Percentiles rank a stretch among this genome's conserved stretches.
Evolutionary conservation across 2,888 invertebrate genomes (phyloP).

Genomic region (Folsomia candida): DNA sequence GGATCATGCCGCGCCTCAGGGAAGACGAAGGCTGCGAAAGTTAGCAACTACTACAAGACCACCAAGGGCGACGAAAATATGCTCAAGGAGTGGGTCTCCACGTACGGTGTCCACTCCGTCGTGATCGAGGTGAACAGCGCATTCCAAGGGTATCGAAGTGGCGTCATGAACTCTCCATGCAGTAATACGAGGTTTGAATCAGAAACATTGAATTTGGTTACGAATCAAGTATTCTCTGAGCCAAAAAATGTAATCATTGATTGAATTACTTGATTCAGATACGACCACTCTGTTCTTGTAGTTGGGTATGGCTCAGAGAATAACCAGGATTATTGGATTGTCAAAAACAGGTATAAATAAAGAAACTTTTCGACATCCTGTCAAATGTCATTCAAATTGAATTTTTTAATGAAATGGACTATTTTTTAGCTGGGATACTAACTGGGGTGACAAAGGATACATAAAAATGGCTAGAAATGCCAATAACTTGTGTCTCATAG

Average conservation of each 20-base stretch:
- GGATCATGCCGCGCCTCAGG: neutral
- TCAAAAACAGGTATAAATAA: too few relatives aligned
- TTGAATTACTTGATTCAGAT: neutral
- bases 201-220: too few relatives aligned
- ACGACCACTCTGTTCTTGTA: neutral
- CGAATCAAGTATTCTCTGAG: too few relatives aligned
- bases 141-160: neutral
- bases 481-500: constrained; percentile 57
- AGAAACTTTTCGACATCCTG: too few relatives aligned
- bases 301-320: neutral
- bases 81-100: neutral
- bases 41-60: neutral
- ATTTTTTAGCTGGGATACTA: neutral
- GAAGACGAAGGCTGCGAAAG: neutral
- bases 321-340: neutral
- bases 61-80: neutral
- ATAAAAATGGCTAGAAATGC: constrained; percentile 56
- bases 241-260: neutral
- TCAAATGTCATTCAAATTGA: too few relatives aligned
- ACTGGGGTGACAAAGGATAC: constrained; percentile 52
- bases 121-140: neutral
- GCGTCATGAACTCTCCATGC: neutral
- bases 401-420: too few relatives aligned
- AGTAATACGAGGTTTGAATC: neutral
- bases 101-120: neutral